Evolutionary conservation across 2,113 vertebrate genomes (phyloP).

Genomic region (Camarhynchus parvulus): DNA sequence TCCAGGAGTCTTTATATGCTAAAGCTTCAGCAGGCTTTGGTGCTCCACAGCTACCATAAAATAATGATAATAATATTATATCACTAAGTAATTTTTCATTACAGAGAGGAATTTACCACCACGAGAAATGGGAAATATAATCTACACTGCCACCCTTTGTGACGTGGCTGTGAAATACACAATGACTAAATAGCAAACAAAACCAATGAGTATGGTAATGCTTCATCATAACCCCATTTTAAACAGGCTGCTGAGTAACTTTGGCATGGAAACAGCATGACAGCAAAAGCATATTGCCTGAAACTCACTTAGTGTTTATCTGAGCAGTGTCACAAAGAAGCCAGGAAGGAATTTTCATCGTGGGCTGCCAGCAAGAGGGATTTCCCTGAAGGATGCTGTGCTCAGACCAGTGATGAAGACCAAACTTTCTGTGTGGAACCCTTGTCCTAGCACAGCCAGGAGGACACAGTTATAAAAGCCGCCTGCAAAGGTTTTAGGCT

Average conservation of each 20-base stretch:
- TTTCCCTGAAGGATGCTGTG: background rate
- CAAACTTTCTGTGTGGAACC: background rate
- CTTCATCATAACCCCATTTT: background rate
- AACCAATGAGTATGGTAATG: background rate
- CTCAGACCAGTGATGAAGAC: background rate
- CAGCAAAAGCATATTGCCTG: background rate
- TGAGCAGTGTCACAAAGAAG: background rate
- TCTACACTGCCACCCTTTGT: background rate
- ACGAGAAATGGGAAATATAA: background rate
- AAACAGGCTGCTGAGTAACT: background rate
- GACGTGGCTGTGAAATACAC: background rate
- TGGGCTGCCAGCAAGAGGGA: background rate
- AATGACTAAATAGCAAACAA: background rate
- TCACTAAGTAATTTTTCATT: background rate
- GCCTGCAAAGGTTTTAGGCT: background rate
- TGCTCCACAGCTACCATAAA: background rate
- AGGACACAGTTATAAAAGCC: accelerated
- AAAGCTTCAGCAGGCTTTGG: background rate
- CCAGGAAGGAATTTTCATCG: background rate
- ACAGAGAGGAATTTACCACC: background rate
- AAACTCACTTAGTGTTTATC: background rate
- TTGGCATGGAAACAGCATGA: background rate
- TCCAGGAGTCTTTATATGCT: background rate
- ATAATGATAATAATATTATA: background rate
- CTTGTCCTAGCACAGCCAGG: background rate